These are phyloP conservation scores for Hemitrygon akajei DNA, from an alignment of 2,797 vertebrate genomes.

Conservation along the genomic window DNA sequence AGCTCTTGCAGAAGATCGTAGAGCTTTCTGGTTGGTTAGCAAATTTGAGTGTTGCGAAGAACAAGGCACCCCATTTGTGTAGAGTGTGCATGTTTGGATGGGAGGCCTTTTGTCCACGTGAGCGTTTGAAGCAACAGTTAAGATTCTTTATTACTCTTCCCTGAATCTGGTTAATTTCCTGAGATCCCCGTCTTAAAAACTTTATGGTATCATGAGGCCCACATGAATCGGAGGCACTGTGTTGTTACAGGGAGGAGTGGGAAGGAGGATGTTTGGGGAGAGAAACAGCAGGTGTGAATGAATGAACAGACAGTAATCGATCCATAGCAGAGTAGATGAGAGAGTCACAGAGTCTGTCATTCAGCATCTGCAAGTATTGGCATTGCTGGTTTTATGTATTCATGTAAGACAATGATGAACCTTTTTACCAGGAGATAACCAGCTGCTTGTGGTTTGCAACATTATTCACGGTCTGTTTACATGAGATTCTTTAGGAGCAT, in stretches of 20 bases:
- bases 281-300: slow-evolving; percentile 23
- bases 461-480: neutral
- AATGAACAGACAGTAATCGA: slow-evolving; percentile 29
- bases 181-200: neutral
- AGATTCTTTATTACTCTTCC: neutral
- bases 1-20: neutral
- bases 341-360: slow-evolving; percentile 3
- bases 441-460: slow-evolving; percentile 13
- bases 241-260: neutral
- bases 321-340: neutral
- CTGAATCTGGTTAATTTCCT: neutral
- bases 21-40: neutral
- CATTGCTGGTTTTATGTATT: slow-evolving; percentile 21
- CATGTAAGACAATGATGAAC: slow-evolving; percentile 18
- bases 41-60: neutral
- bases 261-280: neutral
- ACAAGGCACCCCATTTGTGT: neutral
- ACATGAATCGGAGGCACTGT: neutral
- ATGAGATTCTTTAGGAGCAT: neutral
- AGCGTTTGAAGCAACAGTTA: neutral
- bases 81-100: neutral
- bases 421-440: neutral
- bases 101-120: neutral
- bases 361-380: neutral
- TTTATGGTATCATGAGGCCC: no score